Evolutionary conservation across 2,797 vertebrate species (phyloP), one percentile per base, ranked within the genome.

Genomic region (Scleropages formosus): DNA sequence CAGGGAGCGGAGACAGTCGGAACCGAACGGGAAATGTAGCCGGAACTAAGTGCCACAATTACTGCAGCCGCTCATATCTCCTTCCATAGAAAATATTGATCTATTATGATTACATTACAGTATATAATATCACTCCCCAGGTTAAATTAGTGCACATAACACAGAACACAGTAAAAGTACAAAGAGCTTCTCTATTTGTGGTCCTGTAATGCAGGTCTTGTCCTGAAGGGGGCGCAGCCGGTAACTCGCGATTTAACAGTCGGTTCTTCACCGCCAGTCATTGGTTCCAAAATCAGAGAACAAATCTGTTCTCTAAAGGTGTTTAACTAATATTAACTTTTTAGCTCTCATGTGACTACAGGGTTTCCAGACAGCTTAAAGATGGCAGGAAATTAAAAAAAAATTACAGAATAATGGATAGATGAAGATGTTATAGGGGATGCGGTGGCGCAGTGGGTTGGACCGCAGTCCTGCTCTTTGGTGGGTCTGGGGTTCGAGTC

Each of bases 191-290:
- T 47, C 22, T 56, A 53, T 8, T 53, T 15, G 13, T 15, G 49
- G 13, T 7, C 20, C 56, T 6, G 53, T 12, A 70, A 53, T 53
- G 10, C 15, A 24, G 13, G 53, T 26, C 26, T 13, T 70, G 68
- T 70, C 68, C 68, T 53, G 68, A 8, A 70, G 68, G 49, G 49
- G 68, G 68, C 49, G 49, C 16, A 4, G 27, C 26, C 0, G 70
- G 24, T 20, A 49, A 27, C 68, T 53, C 70, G 53, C 31, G 11
- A 53, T 18, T 9, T 18, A 70, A 27, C 4, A 27, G 49, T 53
- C 53, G 53, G 47, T 70, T 56, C 15, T 16, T 27, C 27, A 13
- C 24, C 27, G 22, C 16, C 4, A 58, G 31, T 31, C 1, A 68
- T 13, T 20, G 2, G 49, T 22, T 47, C 13, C 4, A 18, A 53